Evolutionary conservation across 2,113 vertebrate genomes (phyloP), one percentile per base, ranked within the genome.

Genomic region (Catharus bicknelli): DNA sequence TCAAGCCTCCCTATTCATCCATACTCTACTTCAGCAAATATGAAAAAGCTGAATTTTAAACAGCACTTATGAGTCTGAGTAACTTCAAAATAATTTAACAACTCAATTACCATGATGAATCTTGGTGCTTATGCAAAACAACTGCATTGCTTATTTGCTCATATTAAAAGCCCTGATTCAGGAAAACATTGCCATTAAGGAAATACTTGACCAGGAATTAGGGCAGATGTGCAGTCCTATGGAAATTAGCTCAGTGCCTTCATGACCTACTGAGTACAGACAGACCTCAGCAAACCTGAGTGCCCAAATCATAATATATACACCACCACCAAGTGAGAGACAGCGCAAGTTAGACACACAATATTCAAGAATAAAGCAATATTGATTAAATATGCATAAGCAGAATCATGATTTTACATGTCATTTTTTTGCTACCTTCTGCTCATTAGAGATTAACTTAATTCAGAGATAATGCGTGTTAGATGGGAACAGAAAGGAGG

Each of bases 371-470:
- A 83, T 32, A 83, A 90, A 68, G 29, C 10, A 53, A 17, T 83
- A 75, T 29, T 64, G 16, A 58, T 47, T 76, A 86, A 80, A 93
- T 17, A 68, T 42, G 51, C 38, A 73, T 21, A 66, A 27, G 45
- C 51, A 53, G 55, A 77, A 68, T 69, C 1, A 50, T 26, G 15
- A 74, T 32, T 87, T 81, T 74, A 81, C 40, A 34, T 26, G 47
- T 3, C 4, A 26, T 47, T 81, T 88, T 73, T 69, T 72, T 92
- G 55, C 66, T 54, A 42, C 13, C 8, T 86, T 83, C 38, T 86
- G 13, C 78, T 90, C 64, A 83, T 68, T 85, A 82, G 79, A 58
- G 58, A 94, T 76, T 72, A 82, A 90, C n/a, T 83, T 59, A 83
- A 81, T 73, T 83, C 53, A 73, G 57, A 94, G 38, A 81, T 42